Base-by-base conservation (phyloP, 2,888 invertebrate genomes). In the Syrphus vitripennis region DNA sequence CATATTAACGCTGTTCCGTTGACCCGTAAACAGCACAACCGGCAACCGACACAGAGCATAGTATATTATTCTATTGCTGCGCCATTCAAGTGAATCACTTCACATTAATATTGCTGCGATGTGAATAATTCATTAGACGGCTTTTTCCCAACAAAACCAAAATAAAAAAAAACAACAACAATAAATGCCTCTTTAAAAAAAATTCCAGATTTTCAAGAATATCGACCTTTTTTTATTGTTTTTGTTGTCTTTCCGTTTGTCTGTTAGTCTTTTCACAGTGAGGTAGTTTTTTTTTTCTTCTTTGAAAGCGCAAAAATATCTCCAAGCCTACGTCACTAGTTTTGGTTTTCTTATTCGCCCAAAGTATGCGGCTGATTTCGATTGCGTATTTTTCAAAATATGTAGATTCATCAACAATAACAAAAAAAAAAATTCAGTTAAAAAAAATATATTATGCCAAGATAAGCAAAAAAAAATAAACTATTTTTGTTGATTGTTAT, bases 61-160 rank as follows among this genome's bases (percentile, higher is more conserved):
- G 3, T n/a, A n/a, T 14, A n/a, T 9, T 24, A 67, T 67, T 67
- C 48, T 67, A 48, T 65, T 6, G 21, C 48, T 14, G 61, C 42
- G 48, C 65, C 65, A 67, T 50, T 67, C 67, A 45, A 48, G 57
- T 67, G 76, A 76, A 76, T 76, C 76, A 76, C 42, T 76, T 42
- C 57, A 67, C 24, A 57, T 55, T 42, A 45, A 67, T 16, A 57
- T 55, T 42, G 34, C 57, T 76, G 76, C 67, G 65, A 45, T 55
- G 67, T 76, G 76, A 76, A 76, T 76, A 67, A 76, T 76, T 76
- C 76, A 76, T 76, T 26, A 76, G 67, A 57, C 34, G n/a, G 67
- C 42, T 42, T 63, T 26, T 42, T 29, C 12, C 16, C 0, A 26
- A 63, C 1, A 10, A 26, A n/a, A 65, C 29, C 40, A 14, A 29